phyloP scores from a whole-genome alignment of 1,140 invertebrate species.

The Psix sp. region DNA sequence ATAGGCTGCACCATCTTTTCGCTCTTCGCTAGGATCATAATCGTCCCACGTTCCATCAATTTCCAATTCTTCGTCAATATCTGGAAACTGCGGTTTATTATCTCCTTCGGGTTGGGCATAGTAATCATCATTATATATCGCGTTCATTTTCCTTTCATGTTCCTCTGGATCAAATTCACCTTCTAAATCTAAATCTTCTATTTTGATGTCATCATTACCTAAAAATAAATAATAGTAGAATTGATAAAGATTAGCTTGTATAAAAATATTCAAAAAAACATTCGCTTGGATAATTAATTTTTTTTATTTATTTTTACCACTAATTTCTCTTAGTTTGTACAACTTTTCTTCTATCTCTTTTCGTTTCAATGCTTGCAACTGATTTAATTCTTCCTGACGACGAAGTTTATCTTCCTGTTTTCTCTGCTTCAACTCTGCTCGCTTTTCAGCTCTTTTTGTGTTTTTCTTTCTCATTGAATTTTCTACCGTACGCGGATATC shows the following conservation, averaged over 20 bases:
- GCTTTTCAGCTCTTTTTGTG: slow-evolving; percentile 85
- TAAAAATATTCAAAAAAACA: background rate
- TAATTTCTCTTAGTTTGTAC: slow-evolving; percentile 91
- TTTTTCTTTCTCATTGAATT: slow-evolving; percentile 89
- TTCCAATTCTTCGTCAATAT: slow-evolving; percentile 85
- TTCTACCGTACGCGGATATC: slow-evolving; percentile 92
- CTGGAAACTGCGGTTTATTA: slow-evolving; percentile 88
- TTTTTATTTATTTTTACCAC: slow-evolving; percentile 82
- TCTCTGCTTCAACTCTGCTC: slow-evolving; percentile 85
- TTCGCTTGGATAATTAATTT: no score
- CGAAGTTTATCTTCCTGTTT: slow-evolving; percentile 89
- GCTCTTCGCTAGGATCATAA: slow-evolving; percentile 77
- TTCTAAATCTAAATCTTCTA: slow-evolving; percentile 81
- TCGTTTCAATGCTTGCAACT: slow-evolving; percentile 90
- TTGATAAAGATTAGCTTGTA: background rate
- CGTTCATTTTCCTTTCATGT: slow-evolving; percentile 91
- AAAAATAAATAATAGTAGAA: slow-evolving; percentile 11
- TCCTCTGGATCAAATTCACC: slow-evolving; percentile 95
- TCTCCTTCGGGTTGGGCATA: slow-evolving; percentile 85
- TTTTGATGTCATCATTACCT: slow-evolving; percentile 81
- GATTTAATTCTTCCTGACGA: slow-evolving; percentile 91
- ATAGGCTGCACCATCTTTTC: slow-evolving; percentile 60
- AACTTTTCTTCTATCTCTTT: slow-evolving; percentile 95
- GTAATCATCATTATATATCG: slow-evolving; percentile 91
- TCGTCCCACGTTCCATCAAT: slow-evolving; percentile 87